Percentiles rank a stretch among this genome's conserved stretches.
These are phyloP conservation scores for Drosophila aldrichi DNA, from an alignment of 2,888 invertebrate genomes.

Conservation along the genomic window DNA sequence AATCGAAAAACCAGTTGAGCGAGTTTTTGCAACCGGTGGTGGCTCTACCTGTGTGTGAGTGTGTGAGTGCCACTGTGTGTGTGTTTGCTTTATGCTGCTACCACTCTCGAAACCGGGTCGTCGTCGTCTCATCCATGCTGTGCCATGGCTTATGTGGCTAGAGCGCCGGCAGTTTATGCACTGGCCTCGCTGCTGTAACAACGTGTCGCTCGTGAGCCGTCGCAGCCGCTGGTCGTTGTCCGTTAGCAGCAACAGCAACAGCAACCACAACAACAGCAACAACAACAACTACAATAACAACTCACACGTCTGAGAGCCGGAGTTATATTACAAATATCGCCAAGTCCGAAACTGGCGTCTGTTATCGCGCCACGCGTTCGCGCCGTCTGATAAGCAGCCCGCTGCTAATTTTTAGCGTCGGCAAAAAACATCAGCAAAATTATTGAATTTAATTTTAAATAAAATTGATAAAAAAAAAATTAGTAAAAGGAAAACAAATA, in stretches of 20 bases:
- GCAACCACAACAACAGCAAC: neutral
- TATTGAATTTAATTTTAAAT: neutral
- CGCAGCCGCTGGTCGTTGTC: slow-evolving; percentile 38
- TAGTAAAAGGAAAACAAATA: neutral
- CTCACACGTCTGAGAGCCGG: slow-evolving; percentile 15
- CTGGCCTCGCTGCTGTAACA: slow-evolving; percentile 79
- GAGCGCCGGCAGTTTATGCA: slow-evolving; percentile 76
- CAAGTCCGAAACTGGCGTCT: slow-evolving; percentile 34
- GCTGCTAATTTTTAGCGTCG: slow-evolving; percentile 56
- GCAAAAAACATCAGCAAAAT: slow-evolving; percentile 22
- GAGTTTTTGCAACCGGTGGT: slow-evolving; percentile 47
- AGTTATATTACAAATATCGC: slow-evolving; percentile 17
- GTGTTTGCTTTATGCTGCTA: slow-evolving; percentile 59
- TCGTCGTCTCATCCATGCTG: slow-evolving; percentile 53
- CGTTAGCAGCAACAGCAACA: slow-evolving; percentile 10
- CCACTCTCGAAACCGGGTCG: slow-evolving; percentile 64
- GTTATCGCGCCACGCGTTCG: slow-evolving; percentile 68
- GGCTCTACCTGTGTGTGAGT: slow-evolving; percentile 5
- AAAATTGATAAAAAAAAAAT: neutral
- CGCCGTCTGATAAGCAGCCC: slow-evolving; percentile 60
- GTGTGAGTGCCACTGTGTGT: neutral
- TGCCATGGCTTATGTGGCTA: slow-evolving; percentile 35
- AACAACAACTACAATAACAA: neutral
- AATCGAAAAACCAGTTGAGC: slow-evolving; percentile 71
- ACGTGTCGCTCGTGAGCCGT: slow-evolving; percentile 64